Evolutionary conservation across 2,888 invertebrate genomes (phyloP).

Genomic region (Seladonia tumulorum): DNA sequence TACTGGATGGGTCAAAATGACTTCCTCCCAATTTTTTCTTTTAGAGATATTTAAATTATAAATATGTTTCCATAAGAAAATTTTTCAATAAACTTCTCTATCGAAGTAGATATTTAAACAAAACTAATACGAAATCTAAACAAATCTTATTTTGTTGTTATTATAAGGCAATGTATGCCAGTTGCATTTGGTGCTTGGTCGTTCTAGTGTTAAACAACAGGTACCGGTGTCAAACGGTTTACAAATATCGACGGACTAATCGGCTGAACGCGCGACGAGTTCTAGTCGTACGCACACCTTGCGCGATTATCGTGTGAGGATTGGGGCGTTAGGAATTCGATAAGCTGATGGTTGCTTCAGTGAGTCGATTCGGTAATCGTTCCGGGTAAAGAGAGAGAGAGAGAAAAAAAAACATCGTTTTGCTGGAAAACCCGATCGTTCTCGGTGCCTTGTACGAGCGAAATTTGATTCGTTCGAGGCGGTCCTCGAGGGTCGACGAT

Average conservation of each 20-base stretch:
- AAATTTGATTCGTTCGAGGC: slow-evolving; percentile 1
- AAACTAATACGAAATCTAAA: no score
- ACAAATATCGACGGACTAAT: slow-evolving; percentile 53
- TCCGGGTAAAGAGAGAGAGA: background rate
- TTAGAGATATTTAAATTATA: no score
- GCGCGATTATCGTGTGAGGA: slow-evolving; percentile 42
- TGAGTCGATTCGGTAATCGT: background rate
- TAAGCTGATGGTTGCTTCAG: slow-evolving; percentile 25
- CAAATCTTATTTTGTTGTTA: no score
- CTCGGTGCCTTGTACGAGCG: background rate
- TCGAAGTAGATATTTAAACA: no score
- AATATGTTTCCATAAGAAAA: no score
- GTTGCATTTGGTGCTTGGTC: no score
- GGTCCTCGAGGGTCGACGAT: background rate
- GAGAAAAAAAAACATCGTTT: background rate
- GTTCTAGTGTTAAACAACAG: no score
- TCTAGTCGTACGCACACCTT: slow-evolving; percentile 45
- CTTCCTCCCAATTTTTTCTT: no score
- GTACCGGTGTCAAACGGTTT: slow-evolving; percentile 18
- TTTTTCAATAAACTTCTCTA: no score
- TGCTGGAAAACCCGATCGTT: slow-evolving; percentile 8
- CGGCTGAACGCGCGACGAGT: slow-evolving; percentile 13
- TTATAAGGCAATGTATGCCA: no score
- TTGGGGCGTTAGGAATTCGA: slow-evolving; percentile 37
- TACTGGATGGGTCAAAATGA: no score